These are phyloP conservation scores for Hylia prasina DNA, from an alignment of 2,113 vertebrate species.

Conservation along the genomic window DNA sequence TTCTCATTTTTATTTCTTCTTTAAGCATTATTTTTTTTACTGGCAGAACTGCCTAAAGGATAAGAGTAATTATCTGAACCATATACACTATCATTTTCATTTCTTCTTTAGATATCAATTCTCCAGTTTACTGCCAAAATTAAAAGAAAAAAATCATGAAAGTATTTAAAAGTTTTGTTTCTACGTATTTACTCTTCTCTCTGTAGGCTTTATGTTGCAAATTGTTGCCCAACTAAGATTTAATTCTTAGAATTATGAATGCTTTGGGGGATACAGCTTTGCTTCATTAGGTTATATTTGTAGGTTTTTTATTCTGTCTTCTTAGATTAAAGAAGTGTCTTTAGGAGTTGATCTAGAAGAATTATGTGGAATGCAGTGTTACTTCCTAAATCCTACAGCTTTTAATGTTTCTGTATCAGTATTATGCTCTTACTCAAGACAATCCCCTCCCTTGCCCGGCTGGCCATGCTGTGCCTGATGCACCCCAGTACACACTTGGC, in stretches of 20 bases:
- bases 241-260: background rate
- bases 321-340: background rate
- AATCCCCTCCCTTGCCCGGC: rapidly evolving
- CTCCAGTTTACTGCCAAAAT: background rate
- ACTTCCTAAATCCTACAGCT: background rate
- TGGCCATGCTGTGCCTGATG: background rate
- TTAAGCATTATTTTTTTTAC: background rate
- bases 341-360: background rate
- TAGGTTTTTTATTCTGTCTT: background rate
- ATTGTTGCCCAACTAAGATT: background rate
- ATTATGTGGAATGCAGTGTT: background rate
- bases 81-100: background rate
- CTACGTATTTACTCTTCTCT: background rate
- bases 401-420: background rate
- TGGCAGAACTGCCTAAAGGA: background rate
- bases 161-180: background rate
- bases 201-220: background rate
- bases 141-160: background rate
- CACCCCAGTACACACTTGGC: background rate
- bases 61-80: background rate
- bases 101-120: background rate
- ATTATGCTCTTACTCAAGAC: background rate
- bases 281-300: background rate
- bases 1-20: background rate
- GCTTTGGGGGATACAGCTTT: background rate